phyloP scores from a whole-genome alignment of 2,888 invertebrate genomes.

The Orthosia incerta region DNA sequence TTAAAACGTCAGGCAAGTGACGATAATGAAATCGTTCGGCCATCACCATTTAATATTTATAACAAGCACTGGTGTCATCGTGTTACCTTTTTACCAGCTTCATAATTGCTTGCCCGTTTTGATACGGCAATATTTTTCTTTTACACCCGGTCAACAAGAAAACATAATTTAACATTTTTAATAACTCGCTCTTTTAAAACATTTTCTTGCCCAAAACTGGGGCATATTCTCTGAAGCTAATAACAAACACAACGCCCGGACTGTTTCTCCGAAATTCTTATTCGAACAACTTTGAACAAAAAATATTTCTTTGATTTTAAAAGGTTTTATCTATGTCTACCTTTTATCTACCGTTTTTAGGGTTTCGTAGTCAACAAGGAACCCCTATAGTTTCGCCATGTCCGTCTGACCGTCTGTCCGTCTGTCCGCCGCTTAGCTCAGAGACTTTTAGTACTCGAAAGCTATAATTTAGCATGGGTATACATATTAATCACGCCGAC shows the following conservation, averaged over 20 bases:
- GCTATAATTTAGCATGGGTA: too few species aligned
- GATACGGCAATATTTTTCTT: conserved; percentile 18
- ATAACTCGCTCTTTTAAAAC: conserved; percentile 15
- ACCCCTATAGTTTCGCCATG: too few species aligned
- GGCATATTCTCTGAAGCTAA: conserved; percentile 1
- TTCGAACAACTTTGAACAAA: neutral
- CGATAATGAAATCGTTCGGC: neutral
- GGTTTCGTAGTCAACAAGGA: too few species aligned
- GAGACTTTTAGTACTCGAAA: too few species aligned
- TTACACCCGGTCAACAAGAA: conserved; percentile 19
- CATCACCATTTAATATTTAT: conserved; percentile 1
- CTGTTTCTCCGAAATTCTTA: conserved; percentile 11
- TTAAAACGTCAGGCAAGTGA: neutral
- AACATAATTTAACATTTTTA: conserved; percentile 30
- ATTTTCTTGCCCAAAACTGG: neutral
- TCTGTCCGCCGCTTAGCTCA: too few species aligned
- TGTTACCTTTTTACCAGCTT: neutral
- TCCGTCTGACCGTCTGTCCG: too few species aligned
- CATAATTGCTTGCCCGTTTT: neutral
- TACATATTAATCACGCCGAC: too few species aligned
- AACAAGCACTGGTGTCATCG: neutral
- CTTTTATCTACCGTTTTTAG: too few species aligned
- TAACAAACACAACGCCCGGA: conserved; percentile 12
- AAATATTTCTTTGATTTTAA: too few species aligned
- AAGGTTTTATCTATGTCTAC: too few species aligned